Evolutionary conservation across 2,888 invertebrate genomes (phyloP).

Genomic region (Drosophila cognata): DNA sequence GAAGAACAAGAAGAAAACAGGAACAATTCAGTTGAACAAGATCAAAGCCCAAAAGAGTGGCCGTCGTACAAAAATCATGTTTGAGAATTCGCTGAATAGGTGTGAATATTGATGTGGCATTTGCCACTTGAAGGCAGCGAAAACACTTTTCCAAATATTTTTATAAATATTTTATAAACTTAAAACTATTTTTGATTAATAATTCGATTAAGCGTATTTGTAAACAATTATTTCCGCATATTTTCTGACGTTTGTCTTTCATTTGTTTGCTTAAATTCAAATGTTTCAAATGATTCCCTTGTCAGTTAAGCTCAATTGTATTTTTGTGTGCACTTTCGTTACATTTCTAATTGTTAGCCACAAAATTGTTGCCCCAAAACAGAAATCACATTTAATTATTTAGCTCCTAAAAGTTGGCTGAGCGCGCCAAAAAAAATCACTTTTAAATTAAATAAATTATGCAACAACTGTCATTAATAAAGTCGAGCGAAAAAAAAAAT

Average conservation of each 20-base stretch:
- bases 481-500: constrained; percentile 69
- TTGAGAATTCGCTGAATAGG: constrained; percentile 32
- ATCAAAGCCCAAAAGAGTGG: constrained; percentile 61
- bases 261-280: not conserved
- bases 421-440: constrained; percentile 56
- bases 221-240: constrained; percentile 2
- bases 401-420: constrained; percentile 45
- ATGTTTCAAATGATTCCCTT: not conserved
- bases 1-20: constrained; percentile 7
- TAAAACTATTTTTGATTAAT: not conserved
- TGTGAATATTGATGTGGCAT: constrained; percentile 71
- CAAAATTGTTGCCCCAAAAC: constrained; percentile 49
- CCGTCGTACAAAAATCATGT: constrained; percentile 21
- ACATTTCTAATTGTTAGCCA: constrained; percentile 33
- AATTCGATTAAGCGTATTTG: not conserved
- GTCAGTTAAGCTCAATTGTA: not conserved
- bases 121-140: constrained; percentile 39
- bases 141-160: constrained; percentile 12
- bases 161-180: constrained; percentile 16
- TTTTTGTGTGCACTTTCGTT: not conserved
- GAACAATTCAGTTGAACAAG: constrained; percentile 49
- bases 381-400: constrained; percentile 67
- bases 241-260: not conserved
- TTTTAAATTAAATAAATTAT: constrained; percentile 73
- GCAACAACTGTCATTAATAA: constrained; percentile 80